Evolutionary conservation across 2,888 invertebrate species (phyloP).

Genomic region (Chloromyia formosa): DNA sequence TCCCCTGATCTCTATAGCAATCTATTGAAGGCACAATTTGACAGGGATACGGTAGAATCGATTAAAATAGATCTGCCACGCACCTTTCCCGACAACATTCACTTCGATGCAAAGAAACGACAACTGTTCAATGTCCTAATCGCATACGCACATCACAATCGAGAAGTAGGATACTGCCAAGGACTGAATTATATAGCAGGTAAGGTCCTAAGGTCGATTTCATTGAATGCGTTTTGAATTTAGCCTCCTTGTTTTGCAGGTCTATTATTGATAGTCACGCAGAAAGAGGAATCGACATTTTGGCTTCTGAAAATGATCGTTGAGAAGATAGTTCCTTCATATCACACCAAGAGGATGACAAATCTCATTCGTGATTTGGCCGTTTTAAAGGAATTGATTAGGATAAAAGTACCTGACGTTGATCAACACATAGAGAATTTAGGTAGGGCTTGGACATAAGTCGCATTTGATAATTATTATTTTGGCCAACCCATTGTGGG

Average conservation of each 20-base stretch:
- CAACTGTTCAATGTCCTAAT: slow-evolving; percentile 86
- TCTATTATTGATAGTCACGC: slow-evolving; percentile 82
- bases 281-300: slow-evolving; percentile 90
- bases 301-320: slow-evolving; percentile 92
- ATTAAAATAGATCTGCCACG: slow-evolving; percentile 90
- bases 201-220: slow-evolving; percentile 50
- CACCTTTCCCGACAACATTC: slow-evolving; percentile 95
- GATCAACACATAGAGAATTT: slow-evolving; percentile 81
- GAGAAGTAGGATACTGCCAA: slow-evolving; percentile 91
- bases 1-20: slow-evolving; percentile 74
- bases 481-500: too few relatives aligned
- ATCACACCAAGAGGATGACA: slow-evolving; percentile 90
- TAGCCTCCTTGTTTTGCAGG: slow-evolving; percentile 64
- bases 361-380: slow-evolving; percentile 89
- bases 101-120: slow-evolving; percentile 77
- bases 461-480: too few relatives aligned
- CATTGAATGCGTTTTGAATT: slow-evolving; percentile 11
- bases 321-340: slow-evolving; percentile 86
- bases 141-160: slow-evolving; percentile 89
- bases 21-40: slow-evolving; percentile 74
- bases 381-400: slow-evolving; percentile 86
- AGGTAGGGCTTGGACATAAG: slow-evolving; percentile 69
- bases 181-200: slow-evolving; percentile 93
- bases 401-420: slow-evolving; percentile 81
- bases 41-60: slow-evolving; percentile 78